Evolutionary conservation across 2,113 vertebrate species (phyloP), one percentile per base, ranked within the genome.

Genomic region (Caranx melampygus): DNA sequence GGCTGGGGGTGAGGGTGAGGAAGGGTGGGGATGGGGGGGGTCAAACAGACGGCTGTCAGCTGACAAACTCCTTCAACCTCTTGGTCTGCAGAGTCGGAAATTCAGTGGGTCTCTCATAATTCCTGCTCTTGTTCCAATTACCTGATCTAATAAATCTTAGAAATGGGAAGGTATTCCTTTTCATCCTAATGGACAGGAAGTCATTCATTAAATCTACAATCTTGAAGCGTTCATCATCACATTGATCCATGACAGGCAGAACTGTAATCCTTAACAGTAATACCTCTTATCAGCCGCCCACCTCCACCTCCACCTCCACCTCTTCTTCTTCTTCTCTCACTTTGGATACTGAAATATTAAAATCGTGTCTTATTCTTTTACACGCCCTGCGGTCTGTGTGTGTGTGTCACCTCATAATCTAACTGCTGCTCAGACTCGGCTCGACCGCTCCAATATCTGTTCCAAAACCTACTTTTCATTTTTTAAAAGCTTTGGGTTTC

Each of bases 161-260:
- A 87, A 90, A 94, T 85, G 89, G 89, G 87, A 87, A 88, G 91
- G 88, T 92, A 89, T 94, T 94, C 91, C 88, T 94, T 92, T 86
- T 90, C 87, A 84, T 93, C 92, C 83, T 94, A 95, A 94, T 94
- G 91, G 95, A 95, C 95, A 95, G 95, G 95, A 95, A 94, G 94
- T 94, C 88, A 90, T 95, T 91, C 82, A 92, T 94, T 95, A 94
- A 92, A 93, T 85, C 87, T 79, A 81, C 88, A 85, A 87, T 89
- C 83, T 88, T 65, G 87, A 92, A 83, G 72, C 78, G 88, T 84
- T 79, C 92, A 92, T 92, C 93, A 90, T 90, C 85, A 88, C 90
- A 81, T 88, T 87, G 93, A 94, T 92, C 92, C 87, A 83, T 64
- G 94, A 94, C 93, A 92, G 93, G 87, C 87, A 94, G 93, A 93